Evolutionary conservation across 2,888 invertebrate genomes (phyloP).

Genomic region (Phragmatobia fuliginosa): DNA sequence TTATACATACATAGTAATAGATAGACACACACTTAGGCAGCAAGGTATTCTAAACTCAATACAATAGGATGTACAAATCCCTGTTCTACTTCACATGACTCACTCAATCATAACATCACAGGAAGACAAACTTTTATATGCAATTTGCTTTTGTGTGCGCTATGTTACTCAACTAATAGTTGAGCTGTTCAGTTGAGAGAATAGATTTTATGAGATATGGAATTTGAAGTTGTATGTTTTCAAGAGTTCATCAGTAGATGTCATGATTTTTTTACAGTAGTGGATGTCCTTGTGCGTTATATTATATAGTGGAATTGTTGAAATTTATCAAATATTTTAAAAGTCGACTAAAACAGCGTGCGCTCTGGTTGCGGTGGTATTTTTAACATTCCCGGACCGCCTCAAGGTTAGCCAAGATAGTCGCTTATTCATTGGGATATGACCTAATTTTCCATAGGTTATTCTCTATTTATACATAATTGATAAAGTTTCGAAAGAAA

Average conservation of each 20-base stretch:
- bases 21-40: conserved; percentile 14
- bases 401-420: conserved; percentile 84
- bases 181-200: no score
- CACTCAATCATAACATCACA: conserved; percentile 54
- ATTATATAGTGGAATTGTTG: conserved; percentile 36
- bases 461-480: conserved; percentile 63
- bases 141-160: conserved; percentile 47
- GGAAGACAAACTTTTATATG: conserved; percentile 56
- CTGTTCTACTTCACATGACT: conserved; percentile 50
- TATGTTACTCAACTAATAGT: conserved; percentile 29
- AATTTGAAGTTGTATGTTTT: neutral
- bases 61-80: conserved; percentile 49
- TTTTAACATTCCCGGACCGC: conserved; percentile 86
- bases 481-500: conserved; percentile 31
- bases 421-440: conserved; percentile 83
- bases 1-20: neutral
- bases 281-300: conserved; percentile 23
- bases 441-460: conserved; percentile 81
- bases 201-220: conserved; percentile 6
- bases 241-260: neutral
- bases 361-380: conserved; percentile 77
- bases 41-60: conserved; percentile 23
- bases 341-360: conserved; percentile 64
- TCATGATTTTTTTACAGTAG: conserved; percentile 5
- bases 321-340: conserved; percentile 68